phyloP scores from a whole-genome alignment of 2,888 invertebrate genomes.

The Callyntrura sp. region DNA sequence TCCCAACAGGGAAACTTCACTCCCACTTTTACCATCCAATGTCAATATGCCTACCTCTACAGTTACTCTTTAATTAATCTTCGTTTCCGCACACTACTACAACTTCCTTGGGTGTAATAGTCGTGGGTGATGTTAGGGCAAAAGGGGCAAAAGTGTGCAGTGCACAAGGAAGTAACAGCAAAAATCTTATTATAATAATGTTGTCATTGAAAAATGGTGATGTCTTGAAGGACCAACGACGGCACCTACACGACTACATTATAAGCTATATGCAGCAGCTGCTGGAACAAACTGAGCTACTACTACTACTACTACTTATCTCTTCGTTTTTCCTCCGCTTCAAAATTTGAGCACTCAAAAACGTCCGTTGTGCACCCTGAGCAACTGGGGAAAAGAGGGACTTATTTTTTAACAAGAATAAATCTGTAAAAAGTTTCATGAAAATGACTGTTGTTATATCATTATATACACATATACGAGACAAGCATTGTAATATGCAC shows the following conservation, averaged over 20 bases:
- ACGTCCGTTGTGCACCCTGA: not conserved
- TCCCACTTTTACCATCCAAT: not conserved
- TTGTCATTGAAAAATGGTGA: not conserved
- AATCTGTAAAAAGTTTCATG: conserved; percentile 17
- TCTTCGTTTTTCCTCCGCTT: not conserved
- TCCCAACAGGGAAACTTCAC: not conserved
- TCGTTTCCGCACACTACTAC: not conserved
- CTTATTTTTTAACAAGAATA: conserved; percentile 24
- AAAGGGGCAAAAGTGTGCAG: not conserved
- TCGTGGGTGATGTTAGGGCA: too few relatives aligned
- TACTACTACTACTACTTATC: too few relatives aligned
- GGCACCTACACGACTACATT: not conserved
- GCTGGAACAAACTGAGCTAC: not conserved
- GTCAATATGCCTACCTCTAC: not conserved
- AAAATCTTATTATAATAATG: not conserved
- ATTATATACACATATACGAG: too few relatives aligned
- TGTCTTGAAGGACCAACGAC: not conserved
- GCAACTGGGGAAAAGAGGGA: not conserved
- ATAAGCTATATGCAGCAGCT: not conserved
- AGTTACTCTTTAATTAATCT: not conserved
- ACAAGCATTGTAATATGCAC: too few relatives aligned
- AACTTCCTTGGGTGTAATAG: too few relatives aligned
- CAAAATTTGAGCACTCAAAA: not conserved
- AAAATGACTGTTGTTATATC: not conserved
- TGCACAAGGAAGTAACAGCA: not conserved